phyloP scores from a whole-genome alignment of 2,888 invertebrate species.

The Yponomeuta plumbellus region DNA sequence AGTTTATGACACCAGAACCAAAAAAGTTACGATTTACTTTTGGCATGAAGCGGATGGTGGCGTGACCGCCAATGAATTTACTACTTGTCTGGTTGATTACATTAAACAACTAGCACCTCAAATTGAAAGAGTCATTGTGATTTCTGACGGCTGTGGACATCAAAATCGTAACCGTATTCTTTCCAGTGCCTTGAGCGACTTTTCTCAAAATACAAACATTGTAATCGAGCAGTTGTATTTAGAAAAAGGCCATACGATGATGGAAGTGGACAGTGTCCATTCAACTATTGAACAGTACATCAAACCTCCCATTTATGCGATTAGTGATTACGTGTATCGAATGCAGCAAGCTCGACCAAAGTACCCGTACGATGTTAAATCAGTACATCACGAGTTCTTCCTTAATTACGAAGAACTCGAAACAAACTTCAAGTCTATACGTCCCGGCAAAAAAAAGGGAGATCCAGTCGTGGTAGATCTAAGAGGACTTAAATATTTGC shows the following conservation, averaged over 20 bases:
- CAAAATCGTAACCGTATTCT: too few relatives aligned
- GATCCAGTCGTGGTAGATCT: conserved; percentile 13
- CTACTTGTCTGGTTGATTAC: too few relatives aligned
- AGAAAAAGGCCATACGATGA: conserved; percentile 25
- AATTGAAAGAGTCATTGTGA: too few relatives aligned
- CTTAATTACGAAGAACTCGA: conserved; percentile 11
- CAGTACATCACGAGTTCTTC: conserved; percentile 9
- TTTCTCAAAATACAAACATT: too few relatives aligned
- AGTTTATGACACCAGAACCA: too few relatives aligned
- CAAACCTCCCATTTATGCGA: conserved; percentile 22
- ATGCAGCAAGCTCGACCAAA: conserved; percentile 4
- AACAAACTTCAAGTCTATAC: conserved; percentile 16
- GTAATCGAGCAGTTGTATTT: too few relatives aligned
- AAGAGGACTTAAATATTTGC: conserved; percentile 16
- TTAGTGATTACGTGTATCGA: conserved; percentile 20
- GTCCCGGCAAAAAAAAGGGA: conserved; percentile 11
- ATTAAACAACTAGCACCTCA: too few relatives aligned
- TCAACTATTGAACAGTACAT: conserved; percentile 24
- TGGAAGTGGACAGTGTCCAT: conserved; percentile 25
- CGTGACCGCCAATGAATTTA: too few relatives aligned
- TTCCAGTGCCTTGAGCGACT: too few relatives aligned
- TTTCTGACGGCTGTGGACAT: too few relatives aligned
- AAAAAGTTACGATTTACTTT: too few relatives aligned
- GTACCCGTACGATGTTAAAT: conserved; percentile 11
- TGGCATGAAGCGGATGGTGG: too few relatives aligned